Conservation (phyloP, 2,888 invertebrate genomes). For the Nineta flava region DNA sequence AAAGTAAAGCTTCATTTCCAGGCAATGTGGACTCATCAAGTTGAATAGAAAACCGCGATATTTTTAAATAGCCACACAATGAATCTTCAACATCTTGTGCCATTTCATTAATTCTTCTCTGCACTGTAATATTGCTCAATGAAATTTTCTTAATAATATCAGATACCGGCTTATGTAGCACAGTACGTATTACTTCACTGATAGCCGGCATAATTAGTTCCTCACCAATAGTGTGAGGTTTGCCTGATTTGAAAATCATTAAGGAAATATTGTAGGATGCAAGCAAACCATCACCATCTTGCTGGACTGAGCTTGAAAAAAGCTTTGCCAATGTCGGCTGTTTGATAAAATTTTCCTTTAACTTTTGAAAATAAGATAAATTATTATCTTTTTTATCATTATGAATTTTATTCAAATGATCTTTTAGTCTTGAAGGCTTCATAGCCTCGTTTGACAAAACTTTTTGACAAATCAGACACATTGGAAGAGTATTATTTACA, state of each 20-base stretch:
- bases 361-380: constrained; percentile 1
- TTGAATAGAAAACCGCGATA: constrained; percentile 14
- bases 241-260: constrained; percentile 17
- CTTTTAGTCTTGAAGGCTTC: neutral
- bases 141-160: constrained; percentile 19
- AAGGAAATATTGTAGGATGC: constrained; percentile 17
- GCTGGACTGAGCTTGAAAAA: neutral
- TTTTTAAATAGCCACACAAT: constrained; percentile 10
- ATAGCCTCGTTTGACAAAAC: neutral
- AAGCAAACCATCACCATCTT: constrained; percentile 14
- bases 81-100: constrained; percentile 10
- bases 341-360: constrained; percentile 5
- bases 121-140: constrained; percentile 19
- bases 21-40: too few species aligned
- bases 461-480: neutral
- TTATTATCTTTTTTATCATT: constrained; percentile 2
- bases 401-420: constrained; percentile 1
- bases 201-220: constrained; percentile 20
- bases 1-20: too few species aligned
- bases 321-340: constrained; percentile 1
- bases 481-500: neutral
- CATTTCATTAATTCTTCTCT: neutral
- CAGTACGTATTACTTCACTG: constrained; percentile 18
- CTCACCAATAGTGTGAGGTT: constrained; percentile 19
- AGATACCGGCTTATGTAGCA: constrained; percentile 17